Evolutionary conservation across 2,797 vertebrate genomes (phyloP).

Genomic region (Myoxocephalus aenaeus): DNA sequence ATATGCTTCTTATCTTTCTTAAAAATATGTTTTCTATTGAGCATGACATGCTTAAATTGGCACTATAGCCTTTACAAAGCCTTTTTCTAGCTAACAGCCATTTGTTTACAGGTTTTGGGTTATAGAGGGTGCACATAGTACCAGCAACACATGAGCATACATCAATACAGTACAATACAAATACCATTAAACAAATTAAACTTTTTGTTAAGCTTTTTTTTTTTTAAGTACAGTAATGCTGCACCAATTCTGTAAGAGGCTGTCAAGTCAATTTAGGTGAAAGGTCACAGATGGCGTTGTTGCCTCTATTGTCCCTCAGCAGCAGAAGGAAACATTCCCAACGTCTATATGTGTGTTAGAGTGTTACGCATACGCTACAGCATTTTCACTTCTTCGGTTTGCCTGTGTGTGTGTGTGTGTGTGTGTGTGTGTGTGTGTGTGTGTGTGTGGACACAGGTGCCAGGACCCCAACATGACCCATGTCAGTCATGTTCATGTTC

Average conservation of each 20-base stretch:
- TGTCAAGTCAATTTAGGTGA: background rate
- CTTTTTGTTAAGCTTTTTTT: background rate
- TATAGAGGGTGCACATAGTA: no score
- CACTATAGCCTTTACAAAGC: background rate
- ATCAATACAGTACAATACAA: background rate
- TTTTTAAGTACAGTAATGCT: background rate
- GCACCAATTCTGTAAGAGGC: background rate
- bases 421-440: constrained; percentile 22
- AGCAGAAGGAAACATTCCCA: constrained; percentile 62
- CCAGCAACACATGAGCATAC: background rate
- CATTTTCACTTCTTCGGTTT: constrained; percentile 6
- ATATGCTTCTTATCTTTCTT: background rate
- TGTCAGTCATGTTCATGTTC: background rate
- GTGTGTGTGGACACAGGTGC: constrained; percentile 49
- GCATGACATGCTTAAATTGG: background rate
- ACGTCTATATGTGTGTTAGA: background rate
- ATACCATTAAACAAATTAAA: background rate
- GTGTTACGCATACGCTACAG: constrained; percentile 6
- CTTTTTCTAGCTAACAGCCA: no score
- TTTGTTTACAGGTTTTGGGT: no score
- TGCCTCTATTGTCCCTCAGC: constrained; percentile 24
- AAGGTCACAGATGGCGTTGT: background rate
- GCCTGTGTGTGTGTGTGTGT: constrained; percentile 24
- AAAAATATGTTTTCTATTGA: background rate
- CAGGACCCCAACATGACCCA: constrained; percentile 1